Percentiles rank a stretch among this genome's conserved stretches.
Conservation (phyloP, 2,797 vertebrate genomes). For the Helostoma temminkii region DNA sequence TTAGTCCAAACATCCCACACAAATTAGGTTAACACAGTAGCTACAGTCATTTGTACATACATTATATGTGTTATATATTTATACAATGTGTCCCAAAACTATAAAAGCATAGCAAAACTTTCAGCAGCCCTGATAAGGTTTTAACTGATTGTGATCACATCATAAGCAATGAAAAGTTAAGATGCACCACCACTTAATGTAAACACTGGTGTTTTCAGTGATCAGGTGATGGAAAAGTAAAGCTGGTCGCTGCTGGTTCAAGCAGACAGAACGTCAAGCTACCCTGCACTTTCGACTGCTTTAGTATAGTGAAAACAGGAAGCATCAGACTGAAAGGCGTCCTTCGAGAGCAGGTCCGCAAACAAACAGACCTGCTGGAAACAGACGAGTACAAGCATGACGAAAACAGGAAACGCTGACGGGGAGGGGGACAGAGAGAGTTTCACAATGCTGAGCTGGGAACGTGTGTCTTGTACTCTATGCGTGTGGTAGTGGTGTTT, state of each 20-base stretch:
- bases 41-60: too few species aligned
- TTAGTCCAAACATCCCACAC: background rate
- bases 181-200: too few species aligned
- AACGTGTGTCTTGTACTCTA: constrained; percentile 3
- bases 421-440: constrained; percentile 23
- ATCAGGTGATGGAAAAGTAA: constrained; percentile 38
- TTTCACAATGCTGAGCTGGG: constrained; percentile 33
- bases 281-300: constrained; percentile 36
- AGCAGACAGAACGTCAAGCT: constrained; percentile 28
- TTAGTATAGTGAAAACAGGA: constrained; percentile 85
- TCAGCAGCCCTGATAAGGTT: too few species aligned
- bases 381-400: constrained; percentile 44
- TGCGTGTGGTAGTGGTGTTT: constrained; percentile 1
- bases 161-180: too few species aligned
- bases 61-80: too few species aligned
- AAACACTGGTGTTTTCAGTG: constrained; percentile 2
- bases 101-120: too few species aligned
- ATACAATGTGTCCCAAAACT: too few species aligned
- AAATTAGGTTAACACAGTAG: background rate
- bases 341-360: constrained; percentile 75
- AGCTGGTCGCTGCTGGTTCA: constrained; percentile 11
- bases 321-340: constrained; percentile 72
- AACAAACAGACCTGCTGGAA: constrained; percentile 76
- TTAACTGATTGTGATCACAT: too few species aligned
- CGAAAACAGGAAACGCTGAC: constrained; percentile 77